A percentile compares a stretch with the other conserved stretches of the same genome.
Evolutionary conservation across 2,113 vertebrate genomes (phyloP).

Genomic region (Sebastes fasciatus): DNA sequence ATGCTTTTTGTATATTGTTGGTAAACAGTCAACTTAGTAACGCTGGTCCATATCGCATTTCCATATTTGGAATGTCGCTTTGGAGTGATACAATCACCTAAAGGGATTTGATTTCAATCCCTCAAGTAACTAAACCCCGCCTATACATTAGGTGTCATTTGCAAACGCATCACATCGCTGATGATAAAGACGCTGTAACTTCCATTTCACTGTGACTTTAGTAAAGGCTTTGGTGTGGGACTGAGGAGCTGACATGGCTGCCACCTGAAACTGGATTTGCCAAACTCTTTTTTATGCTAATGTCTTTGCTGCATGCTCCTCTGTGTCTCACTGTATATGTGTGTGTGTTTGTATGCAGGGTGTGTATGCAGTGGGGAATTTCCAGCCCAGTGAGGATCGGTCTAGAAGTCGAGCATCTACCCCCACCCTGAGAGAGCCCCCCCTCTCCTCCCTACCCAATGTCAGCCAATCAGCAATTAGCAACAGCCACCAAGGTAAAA

Average conservation of each 20-base stretch:
- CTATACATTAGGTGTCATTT: neutral
- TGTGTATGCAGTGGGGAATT: constrained; percentile 94
- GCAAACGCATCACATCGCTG: neutral
- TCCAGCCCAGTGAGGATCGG: constrained; percentile 91
- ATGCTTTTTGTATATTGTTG: neutral
- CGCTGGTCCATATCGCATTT: neutral
- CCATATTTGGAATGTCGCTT: neutral
- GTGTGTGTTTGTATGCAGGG: constrained; percentile 82
- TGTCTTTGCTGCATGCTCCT: neutral
- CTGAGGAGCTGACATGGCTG: neutral
- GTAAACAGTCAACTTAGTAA: no score
- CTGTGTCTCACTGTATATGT: neutral
- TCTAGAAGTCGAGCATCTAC: constrained; percentile 72
- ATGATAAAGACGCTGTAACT: neutral
- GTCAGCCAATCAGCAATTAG: constrained; percentile 89
- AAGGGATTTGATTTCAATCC: neutral
- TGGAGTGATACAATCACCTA: neutral
- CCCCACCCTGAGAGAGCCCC: constrained; percentile 86
- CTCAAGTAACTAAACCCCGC: neutral
- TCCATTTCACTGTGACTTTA: neutral
- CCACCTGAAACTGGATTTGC: neutral
- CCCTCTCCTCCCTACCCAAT: constrained; percentile 88
- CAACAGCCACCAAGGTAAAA: constrained; percentile 79
- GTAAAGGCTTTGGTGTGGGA: neutral
- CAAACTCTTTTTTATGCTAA: neutral